Conservation (phyloP, 2,113 vertebrate genomes). For the Nymphicus hollandicus region DNA sequence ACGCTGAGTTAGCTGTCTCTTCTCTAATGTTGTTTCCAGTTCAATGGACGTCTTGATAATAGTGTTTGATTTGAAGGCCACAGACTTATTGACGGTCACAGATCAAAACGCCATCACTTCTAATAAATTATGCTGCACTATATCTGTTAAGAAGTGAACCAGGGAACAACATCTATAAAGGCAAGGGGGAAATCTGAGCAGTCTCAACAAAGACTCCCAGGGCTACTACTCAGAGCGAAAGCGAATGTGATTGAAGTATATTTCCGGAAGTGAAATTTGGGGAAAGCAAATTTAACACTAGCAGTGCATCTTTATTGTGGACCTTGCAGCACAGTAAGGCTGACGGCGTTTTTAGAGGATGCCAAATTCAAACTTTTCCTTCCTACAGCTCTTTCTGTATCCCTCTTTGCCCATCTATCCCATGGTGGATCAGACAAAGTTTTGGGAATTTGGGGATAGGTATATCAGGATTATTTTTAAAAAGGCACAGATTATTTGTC, state of each 20-base stretch:
- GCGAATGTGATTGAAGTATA: fast-evolving
- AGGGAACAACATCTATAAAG: background rate
- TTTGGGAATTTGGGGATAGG: background rate
- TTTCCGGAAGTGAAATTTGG: background rate
- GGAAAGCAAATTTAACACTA: background rate
- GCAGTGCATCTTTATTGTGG: background rate
- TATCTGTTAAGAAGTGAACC: conserved; percentile 22
- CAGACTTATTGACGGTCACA: conserved; percentile 39
- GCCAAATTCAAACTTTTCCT: background rate
- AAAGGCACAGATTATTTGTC: background rate
- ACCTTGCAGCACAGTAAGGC: background rate
- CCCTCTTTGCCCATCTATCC: background rate
- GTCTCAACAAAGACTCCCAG: background rate
- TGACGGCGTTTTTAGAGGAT: background rate
- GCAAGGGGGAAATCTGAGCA: background rate
- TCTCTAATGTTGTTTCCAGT: conserved; percentile 38
- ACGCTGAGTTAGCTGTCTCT: conserved; percentile 24
- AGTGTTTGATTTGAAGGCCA: conserved; percentile 44
- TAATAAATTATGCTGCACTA: conserved; percentile 46
- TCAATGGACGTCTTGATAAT: conserved; percentile 8
- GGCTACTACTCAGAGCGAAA: background rate
- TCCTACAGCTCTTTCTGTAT: background rate
- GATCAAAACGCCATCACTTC: conserved; percentile 51
- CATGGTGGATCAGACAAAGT: background rate
- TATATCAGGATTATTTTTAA: background rate